Evolutionary conservation across 2,113 vertebrate species (phyloP).

Genomic region (Ceyx melanurus): DNA sequence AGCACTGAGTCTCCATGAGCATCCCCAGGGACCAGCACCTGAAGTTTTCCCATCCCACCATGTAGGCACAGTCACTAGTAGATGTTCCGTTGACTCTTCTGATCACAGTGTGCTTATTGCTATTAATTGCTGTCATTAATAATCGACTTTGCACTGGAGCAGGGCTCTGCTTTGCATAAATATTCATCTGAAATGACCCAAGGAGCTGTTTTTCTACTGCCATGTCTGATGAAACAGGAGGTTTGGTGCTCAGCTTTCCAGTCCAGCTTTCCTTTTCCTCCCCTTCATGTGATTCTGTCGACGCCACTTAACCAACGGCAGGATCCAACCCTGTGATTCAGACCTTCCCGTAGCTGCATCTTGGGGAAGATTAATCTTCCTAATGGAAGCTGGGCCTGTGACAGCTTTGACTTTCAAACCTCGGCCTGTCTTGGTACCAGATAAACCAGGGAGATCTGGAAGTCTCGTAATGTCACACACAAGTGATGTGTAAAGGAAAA

Average conservation of each 20-base stretch:
- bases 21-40: not conserved
- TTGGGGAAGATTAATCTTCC: not conserved
- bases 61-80: rapidly evolving
- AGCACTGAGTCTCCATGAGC: not conserved
- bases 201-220: not conserved
- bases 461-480: not conserved
- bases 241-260: not conserved
- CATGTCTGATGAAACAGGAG: not conserved
- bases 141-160: not conserved
- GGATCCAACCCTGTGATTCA: constrained; percentile 10
- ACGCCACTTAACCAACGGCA: rapidly evolving
- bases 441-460: not conserved
- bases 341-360: constrained; percentile 4
- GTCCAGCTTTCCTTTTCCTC: not conserved
- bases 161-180: not conserved
- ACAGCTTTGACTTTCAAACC: constrained; percentile 16
- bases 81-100: not conserved
- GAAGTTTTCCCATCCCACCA: not conserved
- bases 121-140: not conserved
- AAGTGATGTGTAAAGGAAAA: not conserved
- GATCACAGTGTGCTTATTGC: not conserved
- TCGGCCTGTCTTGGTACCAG: not conserved
- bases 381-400: not conserved
- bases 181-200: not conserved
- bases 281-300: not conserved